A percentile compares a stretch with the other conserved stretches of the same genome.
Conservation (phyloP, 2,888 invertebrate genomes). For the Drosophila villosipedis region DNA sequence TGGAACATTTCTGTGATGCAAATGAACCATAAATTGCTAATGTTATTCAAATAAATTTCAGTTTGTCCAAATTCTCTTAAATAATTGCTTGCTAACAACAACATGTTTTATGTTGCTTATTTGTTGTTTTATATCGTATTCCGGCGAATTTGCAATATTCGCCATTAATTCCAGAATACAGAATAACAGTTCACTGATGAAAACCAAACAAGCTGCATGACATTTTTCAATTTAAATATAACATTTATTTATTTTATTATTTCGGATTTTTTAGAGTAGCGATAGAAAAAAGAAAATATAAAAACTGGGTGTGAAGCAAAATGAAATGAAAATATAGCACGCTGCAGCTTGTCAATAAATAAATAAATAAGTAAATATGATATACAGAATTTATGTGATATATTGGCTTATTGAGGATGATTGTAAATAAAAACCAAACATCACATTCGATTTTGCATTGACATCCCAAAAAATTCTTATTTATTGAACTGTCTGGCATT, state of each 20-base stretch:
- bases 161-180: background rate
- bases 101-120: background rate
- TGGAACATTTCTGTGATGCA: background rate
- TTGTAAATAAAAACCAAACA: slow-evolving; percentile 55
- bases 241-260: slow-evolving; percentile 32
- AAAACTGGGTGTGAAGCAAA: background rate
- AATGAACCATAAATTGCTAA: background rate
- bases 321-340: slow-evolving; percentile 15
- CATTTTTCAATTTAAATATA: slow-evolving; percentile 54
- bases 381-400: slow-evolving; percentile 14
- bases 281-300: slow-evolving; percentile 4
- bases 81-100: background rate
- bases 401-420: slow-evolving; percentile 18
- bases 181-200: background rate
- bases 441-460: slow-evolving; percentile 46
- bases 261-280: slow-evolving; percentile 44
- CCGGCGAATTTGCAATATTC: background rate
- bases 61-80: background rate
- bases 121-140: slow-evolving; percentile 5
- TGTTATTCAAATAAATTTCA: background rate
- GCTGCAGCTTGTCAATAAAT: slow-evolving; percentile 17
- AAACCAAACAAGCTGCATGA: slow-evolving; percentile 20
- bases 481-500: slow-evolving; percentile 47
- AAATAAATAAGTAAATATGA: slow-evolving; percentile 22
- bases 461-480: slow-evolving; percentile 42